Base-by-base conservation (phyloP, 1,140 invertebrate species). In the Neomicropteryx cornuta region DNA sequence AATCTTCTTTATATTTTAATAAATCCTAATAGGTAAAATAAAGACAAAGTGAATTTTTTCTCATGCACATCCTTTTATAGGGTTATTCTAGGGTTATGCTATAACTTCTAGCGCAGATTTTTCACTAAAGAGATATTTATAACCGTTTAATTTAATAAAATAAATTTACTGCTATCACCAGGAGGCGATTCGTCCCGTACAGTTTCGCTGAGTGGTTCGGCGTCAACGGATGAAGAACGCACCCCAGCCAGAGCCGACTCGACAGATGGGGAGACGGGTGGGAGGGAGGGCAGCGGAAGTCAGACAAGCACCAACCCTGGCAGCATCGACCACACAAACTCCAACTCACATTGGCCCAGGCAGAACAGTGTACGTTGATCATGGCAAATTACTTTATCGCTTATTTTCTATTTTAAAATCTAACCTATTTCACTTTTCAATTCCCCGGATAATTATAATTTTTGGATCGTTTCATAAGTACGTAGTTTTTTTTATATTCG, bases 191-290 rank as follows among this genome's bases (percentile, higher is more conserved):
- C 84, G 52, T 90, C 93, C 50, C 80, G 83, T 52, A 89, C 87
- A 10, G 75, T 91, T 10, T 86, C 79, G 19, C 65, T 79, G 35
- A 71, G 68, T 20, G 71, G 70, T 3, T 86, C 73, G 13, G 75
- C 72, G 33, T 80, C 79, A 17, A 82, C 81, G 32, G 87, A 91
- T 67, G 92, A 87, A 10, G 87, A 90, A 55, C 73, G 78, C 45
- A 87, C 83, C 29, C 75, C 83, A 1, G 77, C 81, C 21, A 70
- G 88, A 32, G 77, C 88, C 4, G 88, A 93, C 62, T 90, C 87
- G 27, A 83, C 87, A 45, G 90, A 95, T 58, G 85, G 83, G 54
- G 86, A 86, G 59, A 77, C 81, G 3, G n/a, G n/a, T n/a, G n/a
- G n/a, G n/a, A n/a, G n/a, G n/a, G n/a, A n/a, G 18, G 18, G 83